phyloP scores from a whole-genome alignment of 2,797 vertebrate species.

The Coregonus ussuriensis region DNA sequence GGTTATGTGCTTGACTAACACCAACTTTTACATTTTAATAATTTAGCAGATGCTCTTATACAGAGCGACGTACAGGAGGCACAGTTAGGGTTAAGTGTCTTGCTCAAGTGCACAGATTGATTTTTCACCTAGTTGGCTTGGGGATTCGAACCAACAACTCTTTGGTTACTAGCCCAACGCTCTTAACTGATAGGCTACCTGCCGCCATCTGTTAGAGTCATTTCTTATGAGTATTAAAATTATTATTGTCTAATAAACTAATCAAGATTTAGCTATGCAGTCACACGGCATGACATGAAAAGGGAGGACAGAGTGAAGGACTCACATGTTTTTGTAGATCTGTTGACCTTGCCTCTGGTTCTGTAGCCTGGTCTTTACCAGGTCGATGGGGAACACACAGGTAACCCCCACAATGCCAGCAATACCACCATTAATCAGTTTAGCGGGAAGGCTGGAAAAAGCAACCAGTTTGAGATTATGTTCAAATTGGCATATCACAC shows the following conservation, averaged over 20 bases:
- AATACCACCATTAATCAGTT: constrained; percentile 87
- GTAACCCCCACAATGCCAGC: constrained; percentile 87
- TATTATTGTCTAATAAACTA: too few relatives aligned
- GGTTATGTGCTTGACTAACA: too few relatives aligned
- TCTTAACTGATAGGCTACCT: not conserved
- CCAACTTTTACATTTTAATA: too few relatives aligned
- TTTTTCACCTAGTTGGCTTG: too few relatives aligned
- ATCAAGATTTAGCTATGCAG: not conserved
- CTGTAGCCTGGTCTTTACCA: constrained; percentile 86
- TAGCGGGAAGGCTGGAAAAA: constrained; percentile 79
- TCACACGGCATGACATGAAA: not conserved
- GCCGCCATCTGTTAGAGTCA: too few relatives aligned
- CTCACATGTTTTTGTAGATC: constrained; percentile 86
- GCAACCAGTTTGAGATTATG: not conserved
- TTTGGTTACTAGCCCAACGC: too few relatives aligned
- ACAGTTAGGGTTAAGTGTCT: too few relatives aligned
- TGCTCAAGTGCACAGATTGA: too few relatives aligned
- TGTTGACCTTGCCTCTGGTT: constrained; percentile 85
- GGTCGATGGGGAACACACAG: constrained; percentile 86
- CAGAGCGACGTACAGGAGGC: too few relatives aligned
- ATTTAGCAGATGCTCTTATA: too few relatives aligned
- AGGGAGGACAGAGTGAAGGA: constrained; percentile 15
- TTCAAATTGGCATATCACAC: not conserved
- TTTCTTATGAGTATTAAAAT: too few relatives aligned
- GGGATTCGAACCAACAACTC: too few relatives aligned